Evolutionary conservation across 2,113 vertebrate genomes (phyloP), one percentile per base, ranked within the genome.

Genomic region (Dryoscopus gambensis): DNA sequence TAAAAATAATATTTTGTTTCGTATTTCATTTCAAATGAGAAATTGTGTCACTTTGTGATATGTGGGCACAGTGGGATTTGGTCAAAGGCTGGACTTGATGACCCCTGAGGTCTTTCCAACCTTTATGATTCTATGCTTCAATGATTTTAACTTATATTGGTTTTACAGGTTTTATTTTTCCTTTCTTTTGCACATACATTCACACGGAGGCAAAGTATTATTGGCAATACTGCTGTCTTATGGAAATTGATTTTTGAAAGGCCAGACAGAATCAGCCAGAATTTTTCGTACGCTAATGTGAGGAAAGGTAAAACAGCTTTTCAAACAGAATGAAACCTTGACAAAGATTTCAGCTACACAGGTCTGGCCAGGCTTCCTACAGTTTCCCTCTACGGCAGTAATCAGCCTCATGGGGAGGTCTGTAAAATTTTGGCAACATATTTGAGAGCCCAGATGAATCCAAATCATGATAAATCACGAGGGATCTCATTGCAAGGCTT

Each of bases 401-500:
- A 95, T 89, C 81, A 91, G 62, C 53, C 46, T 89, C 62, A 11
- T 65, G 93, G 95, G 69, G 68, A 82, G 33, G 27, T 59, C 78
- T 95, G 50, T 68, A 77, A 83, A 94, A 80, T 42, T 89, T 52
- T 89, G 91, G 74, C 94, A 89, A 67, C 30, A 63, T 42, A n/a
- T 11, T 82, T 84, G 67, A 83, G 70, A 69, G 33, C 52, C 74
- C 71, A 86, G 59, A 25, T 85, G 91, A 91, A 87, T 62, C 60
- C 55, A 87, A 92, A 94, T 39, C 33, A 28, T 56, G 63, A 85
- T 70, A 76, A 91, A 90, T 91, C 84, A 81, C 27, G 3, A 64
- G 42, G 84, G 81, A 70, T 71, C 47, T 77, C 46, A 52, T 33
- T 89, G 81, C 42, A 62, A 73, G 56, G 40, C 69, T 95, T 74